Percentiles rank a stretch among this genome's conserved stretches.
These are phyloP conservation scores for Gavia stellata DNA, from an alignment of 2,113 vertebrate species.

Conservation along the genomic window DNA sequence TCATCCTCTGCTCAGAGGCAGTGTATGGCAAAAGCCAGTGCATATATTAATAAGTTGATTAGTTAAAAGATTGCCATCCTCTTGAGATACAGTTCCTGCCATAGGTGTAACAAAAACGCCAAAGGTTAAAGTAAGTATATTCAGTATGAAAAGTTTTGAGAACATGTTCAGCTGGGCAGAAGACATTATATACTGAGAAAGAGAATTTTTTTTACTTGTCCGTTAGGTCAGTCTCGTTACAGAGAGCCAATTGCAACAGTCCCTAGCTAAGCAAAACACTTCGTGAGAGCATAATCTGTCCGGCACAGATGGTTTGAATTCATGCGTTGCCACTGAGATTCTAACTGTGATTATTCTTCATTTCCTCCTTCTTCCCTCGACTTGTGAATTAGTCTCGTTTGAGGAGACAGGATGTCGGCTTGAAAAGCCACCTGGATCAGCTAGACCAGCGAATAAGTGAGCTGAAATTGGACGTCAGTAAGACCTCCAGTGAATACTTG, in stretches of 20 bases:
- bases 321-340: neutral
- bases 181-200: neutral
- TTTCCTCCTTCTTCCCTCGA: neutral
- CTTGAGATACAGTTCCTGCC: neutral
- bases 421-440: conserved; percentile 89
- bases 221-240: fast-evolving
- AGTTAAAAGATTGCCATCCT: neutral
- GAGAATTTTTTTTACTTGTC: neutral
- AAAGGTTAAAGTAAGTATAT: neutral
- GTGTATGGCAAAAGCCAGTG: neutral
- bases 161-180: neutral
- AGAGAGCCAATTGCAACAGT: neutral
- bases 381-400: conserved; percentile 77
- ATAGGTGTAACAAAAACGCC: neutral
- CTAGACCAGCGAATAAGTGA: conserved; percentile 89
- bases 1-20: neutral
- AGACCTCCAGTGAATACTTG: conserved; percentile 78
- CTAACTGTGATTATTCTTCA: neutral
- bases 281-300: neutral
- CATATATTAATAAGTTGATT: neutral
- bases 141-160: neutral
- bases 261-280: neutral
- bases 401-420: conserved; percentile 83
- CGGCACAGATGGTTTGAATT: neutral
- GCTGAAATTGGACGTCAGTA: conserved; percentile 84